Evolutionary conservation across 2,113 vertebrate species (phyloP), one percentile per base, ranked within the genome.

Genomic region (Oceanites oceanicus): DNA sequence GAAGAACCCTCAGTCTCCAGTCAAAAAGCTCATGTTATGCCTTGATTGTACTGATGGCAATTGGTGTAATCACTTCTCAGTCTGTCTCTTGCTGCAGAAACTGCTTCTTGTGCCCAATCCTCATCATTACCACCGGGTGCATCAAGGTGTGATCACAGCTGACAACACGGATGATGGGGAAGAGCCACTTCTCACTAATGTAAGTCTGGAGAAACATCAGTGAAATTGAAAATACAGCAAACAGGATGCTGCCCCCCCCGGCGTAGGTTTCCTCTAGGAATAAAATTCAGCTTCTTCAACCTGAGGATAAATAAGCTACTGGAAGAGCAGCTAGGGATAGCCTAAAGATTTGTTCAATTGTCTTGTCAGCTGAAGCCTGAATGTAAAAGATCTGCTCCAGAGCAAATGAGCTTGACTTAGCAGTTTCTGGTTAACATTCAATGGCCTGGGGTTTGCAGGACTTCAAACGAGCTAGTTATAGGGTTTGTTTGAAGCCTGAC

Each of bases 51-150:
- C 52, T 36, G 62, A 45, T 36, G 45, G 59, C 65, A 90, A 15
- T 27, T n/a, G 45, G 56, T 53, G 55, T 50, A 23, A 75, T 27
- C 56, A 27, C 63, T n/a, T 87, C 42, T 42, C 21, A 27, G 27
- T 71, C 77, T 83, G 59, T 50, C 87, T 80, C 81, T 73, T 65
- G 62, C 75, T 77, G 72, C 86, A 97, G 96, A 96, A 56, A 67
- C 47, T 95, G 73, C 94, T 98, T 34, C 92, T 97, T 67, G 86
- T 91, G 42, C 68, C 94, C 32, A 88, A 38, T 65, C 88, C 93
- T 14, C 94, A 97, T 34, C 73, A 91, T 44, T 80, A 94, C 72
- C 50, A 21, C 10, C 55, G 94, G 62, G 62, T 94, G 22, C 95
- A 82, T 74, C 92, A 92, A 79, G 95, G 97, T 7, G 84, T 92